Percentiles rank a stretch among this genome's conserved stretches.
phyloP scores from a whole-genome alignment of 2,888 invertebrate species.

The Sminthurinus aureus region DNA sequence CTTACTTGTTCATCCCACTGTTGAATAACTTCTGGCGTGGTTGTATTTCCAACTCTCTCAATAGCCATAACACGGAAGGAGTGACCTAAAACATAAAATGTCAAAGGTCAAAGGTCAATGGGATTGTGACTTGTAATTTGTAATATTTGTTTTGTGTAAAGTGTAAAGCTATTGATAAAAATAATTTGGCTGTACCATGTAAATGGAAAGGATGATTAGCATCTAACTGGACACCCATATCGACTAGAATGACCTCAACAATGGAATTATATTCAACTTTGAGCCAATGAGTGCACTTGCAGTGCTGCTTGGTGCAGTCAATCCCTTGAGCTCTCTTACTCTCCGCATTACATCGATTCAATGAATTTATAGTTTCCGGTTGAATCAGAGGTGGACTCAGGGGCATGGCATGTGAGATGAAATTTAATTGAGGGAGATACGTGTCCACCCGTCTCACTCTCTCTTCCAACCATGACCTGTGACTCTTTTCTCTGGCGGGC shows the following conservation, averaged over 20 bases:
- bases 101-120: too few species aligned
- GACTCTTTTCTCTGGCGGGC: constrained; percentile 67
- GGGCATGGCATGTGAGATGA: constrained; percentile 75
- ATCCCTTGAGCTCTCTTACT: constrained; percentile 73
- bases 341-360: constrained; percentile 78
- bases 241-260: constrained; percentile 84
- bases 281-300: constrained; percentile 75
- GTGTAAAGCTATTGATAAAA: too few species aligned
- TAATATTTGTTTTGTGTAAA: too few species aligned
- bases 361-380: constrained; percentile 69
- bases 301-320: constrained; percentile 62
- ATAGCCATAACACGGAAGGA: constrained; percentile 83
- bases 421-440: constrained; percentile 80
- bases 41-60: constrained; percentile 73
- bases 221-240: constrained; percentile 65
- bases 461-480: background rate
- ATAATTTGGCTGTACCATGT: too few species aligned
- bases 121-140: too few species aligned
- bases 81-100: constrained; percentile 79
- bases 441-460: background rate
- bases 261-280: constrained; percentile 78
- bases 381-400: constrained; percentile 75
- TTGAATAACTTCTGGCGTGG: constrained; percentile 61
- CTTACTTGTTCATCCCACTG: constrained; percentile 50
- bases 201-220: constrained; percentile 80